A percentile compares a stretch with the other conserved stretches of the same genome.
Evolutionary conservation across 2,888 invertebrate genomes (phyloP).

Genomic region (Dilophus febrilis): DNA sequence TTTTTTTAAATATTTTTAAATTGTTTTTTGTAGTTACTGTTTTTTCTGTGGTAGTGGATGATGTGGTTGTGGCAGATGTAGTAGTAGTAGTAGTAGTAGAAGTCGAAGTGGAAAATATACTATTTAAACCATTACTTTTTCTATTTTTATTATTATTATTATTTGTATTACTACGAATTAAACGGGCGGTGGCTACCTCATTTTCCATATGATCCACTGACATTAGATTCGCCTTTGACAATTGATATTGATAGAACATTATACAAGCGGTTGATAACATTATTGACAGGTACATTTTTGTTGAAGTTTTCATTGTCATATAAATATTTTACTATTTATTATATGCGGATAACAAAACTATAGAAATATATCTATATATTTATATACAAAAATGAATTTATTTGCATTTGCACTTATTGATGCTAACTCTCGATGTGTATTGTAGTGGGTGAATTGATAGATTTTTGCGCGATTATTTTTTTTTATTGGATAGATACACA

Average conservation of each 20-base stretch:
- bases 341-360: no score
- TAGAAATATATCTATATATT: no score
- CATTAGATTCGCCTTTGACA: slow-evolving; percentile 34
- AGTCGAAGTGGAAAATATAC: slow-evolving; percentile 9
- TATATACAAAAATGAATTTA: no score
- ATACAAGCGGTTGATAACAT: slow-evolving; percentile 41
- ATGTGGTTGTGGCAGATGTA: background rate
- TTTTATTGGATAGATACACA: no score
- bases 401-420: no score
- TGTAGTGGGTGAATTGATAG: no score
- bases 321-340: no score
- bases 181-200: slow-evolving; percentile 1
- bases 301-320: slow-evolving; percentile 34
- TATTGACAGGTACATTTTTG: slow-evolving; percentile 47
- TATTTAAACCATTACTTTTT: slow-evolving; percentile 4
- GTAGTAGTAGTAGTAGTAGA: slow-evolving; percentile 10
- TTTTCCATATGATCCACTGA: slow-evolving; percentile 11
- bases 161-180: background rate
- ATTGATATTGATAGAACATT: slow-evolving; percentile 46
- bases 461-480: no score
- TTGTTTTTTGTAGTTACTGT: slow-evolving; percentile 3
- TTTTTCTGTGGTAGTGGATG: slow-evolving; percentile 2
- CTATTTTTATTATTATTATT: slow-evolving; percentile 8
- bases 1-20: no score
- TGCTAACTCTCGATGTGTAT: no score